Base-by-base conservation (phyloP, 2,888 invertebrate genomes). In the Lithosia quadra region DNA sequence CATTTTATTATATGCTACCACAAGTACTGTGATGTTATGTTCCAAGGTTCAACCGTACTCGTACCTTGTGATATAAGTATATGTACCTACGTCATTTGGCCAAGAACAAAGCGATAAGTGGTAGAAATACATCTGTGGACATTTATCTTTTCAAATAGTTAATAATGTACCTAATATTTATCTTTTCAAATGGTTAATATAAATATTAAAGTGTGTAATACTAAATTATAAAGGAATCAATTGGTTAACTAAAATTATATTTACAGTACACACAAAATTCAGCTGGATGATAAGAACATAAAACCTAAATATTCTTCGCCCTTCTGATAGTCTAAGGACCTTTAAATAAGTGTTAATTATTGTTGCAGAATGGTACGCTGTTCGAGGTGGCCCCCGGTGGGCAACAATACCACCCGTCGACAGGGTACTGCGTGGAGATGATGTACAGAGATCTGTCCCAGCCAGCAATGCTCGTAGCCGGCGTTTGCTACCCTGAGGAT, bases 361-460 rank as follows among this genome's bases (percentile, higher is more conserved):
- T 72, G 55, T 90, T 88, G 1, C 81, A 95, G 95, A 91, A 95
- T 77, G 95, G 91, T 1, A 91, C 90, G 0, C 79, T 95, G 2
- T 84, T 87, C 59, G 92, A 93, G 76, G 80, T 90, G 22, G 76
- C 88, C 0, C 5, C 70, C 0, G 86, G 83, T 0, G 84, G 83
- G 0, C 75, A 77, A 2, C 90, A 88, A 68, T 91, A 88, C 91
- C 91, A 92, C 72, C 49, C 65, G 0, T 84, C 91, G 0, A 77
- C 78, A 1, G 67, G 59, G 2, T 93, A 84, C 80, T 95, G 95
- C 74, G 82, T 91, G 56, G 95, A 95, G 34, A 91, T 92, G 89
- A 86, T 83, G 84, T 74, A 81, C 61, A 80, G 80, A 49, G 81
- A 83, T 58, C 69, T 68, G 3, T 76, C 85, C 1, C 75, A 77